Percentiles rank a stretch among this genome's conserved stretches.
Evolutionary conservation across 2,888 invertebrate species (phyloP).

Genomic region (Cheilosia soror): DNA sequence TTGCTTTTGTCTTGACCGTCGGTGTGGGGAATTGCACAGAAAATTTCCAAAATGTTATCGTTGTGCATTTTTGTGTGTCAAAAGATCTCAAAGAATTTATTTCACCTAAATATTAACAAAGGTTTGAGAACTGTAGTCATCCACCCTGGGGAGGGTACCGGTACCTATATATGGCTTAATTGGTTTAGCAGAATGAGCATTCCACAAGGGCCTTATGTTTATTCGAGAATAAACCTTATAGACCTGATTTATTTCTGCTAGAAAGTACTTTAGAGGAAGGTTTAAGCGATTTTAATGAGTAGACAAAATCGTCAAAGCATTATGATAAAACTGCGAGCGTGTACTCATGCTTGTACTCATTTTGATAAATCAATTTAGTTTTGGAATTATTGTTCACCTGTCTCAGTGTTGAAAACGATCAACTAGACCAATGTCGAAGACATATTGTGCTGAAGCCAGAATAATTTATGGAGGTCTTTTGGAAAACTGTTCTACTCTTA

Average conservation of each 20-base stretch:
- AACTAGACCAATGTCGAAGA: too few relatives aligned
- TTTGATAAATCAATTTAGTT: too few relatives aligned
- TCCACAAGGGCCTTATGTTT: background rate
- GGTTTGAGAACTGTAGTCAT: background rate
- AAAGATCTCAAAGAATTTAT: slow-evolving; percentile 5
- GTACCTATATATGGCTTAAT: slow-evolving; percentile 13
- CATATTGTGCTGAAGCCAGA: too few relatives aligned
- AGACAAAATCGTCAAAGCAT: background rate
- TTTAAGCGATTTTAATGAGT: background rate
- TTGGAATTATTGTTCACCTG: too few relatives aligned
- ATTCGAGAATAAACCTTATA: background rate
- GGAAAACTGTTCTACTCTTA: too few relatives aligned
- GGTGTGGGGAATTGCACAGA: background rate
- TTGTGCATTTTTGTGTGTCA: slow-evolving; percentile 29
- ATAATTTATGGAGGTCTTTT: too few relatives aligned
- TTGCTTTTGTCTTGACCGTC: background rate
- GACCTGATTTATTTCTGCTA: background rate
- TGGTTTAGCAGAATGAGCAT: background rate
- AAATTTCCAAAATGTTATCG: slow-evolving; percentile 27
- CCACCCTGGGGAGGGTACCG: background rate
- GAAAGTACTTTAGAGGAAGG: background rate
- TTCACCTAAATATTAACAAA: slow-evolving; percentile 10
- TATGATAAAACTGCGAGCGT: too few relatives aligned
- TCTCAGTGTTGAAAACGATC: too few relatives aligned
- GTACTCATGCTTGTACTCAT: too few relatives aligned